A percentile compares a stretch with the other conserved stretches of the same genome.
phyloP scores from a whole-genome alignment of 1,140 invertebrate species.

The Diabrotica undecimpunctata region DNA sequence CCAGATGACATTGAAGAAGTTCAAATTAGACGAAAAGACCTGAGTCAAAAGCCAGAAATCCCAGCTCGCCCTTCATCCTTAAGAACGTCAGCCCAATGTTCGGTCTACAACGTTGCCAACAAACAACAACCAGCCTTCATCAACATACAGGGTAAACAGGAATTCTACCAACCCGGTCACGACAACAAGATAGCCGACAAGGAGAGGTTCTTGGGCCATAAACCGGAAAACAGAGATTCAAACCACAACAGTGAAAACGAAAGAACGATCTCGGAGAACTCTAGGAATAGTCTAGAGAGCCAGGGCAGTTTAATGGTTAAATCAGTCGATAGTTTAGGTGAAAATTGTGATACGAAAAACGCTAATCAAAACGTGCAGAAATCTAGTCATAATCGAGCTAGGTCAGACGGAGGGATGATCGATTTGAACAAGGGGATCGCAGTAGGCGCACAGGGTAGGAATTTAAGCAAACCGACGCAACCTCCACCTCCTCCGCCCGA shows the following conservation, averaged over 20 bases:
- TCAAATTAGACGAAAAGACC: conserved; percentile 30
- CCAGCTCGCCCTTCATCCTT: conserved; percentile 68
- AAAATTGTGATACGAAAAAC: conserved; percentile 20
- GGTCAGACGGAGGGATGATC: conserved; percentile 44
- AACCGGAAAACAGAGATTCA: neutral
- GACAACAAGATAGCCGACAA: conserved; percentile 33
- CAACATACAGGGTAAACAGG: conserved; percentile 36
- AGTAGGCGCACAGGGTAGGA: conserved; percentile 27
- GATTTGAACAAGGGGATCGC: conserved; percentile 26
- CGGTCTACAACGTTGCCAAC: conserved; percentile 40
- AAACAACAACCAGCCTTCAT: conserved; percentile 45
- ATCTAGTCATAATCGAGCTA: conserved; percentile 42
- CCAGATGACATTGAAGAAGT: conserved; percentile 31
- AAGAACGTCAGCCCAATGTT: conserved; percentile 51
- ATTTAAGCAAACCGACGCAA: conserved; percentile 43
- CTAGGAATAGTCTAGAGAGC: neutral
- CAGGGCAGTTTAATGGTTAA: conserved; percentile 15
- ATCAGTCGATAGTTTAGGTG: conserved; percentile 34
- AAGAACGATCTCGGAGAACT: neutral
- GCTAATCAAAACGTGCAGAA: conserved; percentile 27
- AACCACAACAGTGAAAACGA: neutral
- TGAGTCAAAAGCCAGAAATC: conserved; percentile 59
- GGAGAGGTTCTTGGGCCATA: conserved; percentile 42
- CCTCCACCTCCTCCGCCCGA: conserved; percentile 45
- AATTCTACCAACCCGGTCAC: conserved; percentile 39